Base-by-base conservation (phyloP, 2,797 vertebrate genomes). In the Phalloptychus januarius region DNA sequence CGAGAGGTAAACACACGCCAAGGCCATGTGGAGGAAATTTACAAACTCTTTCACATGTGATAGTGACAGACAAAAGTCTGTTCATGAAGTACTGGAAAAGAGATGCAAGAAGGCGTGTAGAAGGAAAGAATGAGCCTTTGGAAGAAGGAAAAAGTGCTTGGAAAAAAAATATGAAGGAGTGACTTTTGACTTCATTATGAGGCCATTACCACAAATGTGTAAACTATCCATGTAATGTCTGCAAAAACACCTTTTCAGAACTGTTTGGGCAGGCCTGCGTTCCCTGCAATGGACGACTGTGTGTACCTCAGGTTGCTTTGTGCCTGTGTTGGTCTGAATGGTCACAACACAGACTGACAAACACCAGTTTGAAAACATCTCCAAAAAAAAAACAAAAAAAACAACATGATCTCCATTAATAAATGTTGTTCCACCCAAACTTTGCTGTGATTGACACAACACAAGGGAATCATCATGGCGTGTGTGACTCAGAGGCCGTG, bases 401-500 rank as follows among this genome's bases (percentile, higher is more conserved):
- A 7, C 11, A 45, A 56, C 54, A 33, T 25, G 40, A 31, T 25
- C 46, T 50, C 15, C 45, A 70, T 52, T 65, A 42, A 74, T 81
- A 61, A n/a, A n/a, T n/a, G n/a, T n/a, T n/a, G n/a, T n/a, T n/a
- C n/a, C n/a, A n/a, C n/a, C n/a, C n/a, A n/a, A n/a, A n/a, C n/a
- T n/a, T 74, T 23, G 71, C 65, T 44, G 40, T 79, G 74, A 84
- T 81, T 87, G 77, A 87, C 28, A 58, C 11, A 78, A 81, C 48
- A 77, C 40, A 85, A 54, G 31, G 38, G 76, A 80, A 42, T 48
- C 45, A 31, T 79, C 54, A 78, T 75, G 83, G 81, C 76, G 80
- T 77, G 74, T 79, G 85, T 92, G 91, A 93, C 48, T 93, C 91
- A 92, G 69, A 72, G 74, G 45, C 5, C 20, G 48, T 85, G 78